Conservation (phyloP, 2,797 vertebrate genomes). For the Fundulus diaphanus region DNA sequence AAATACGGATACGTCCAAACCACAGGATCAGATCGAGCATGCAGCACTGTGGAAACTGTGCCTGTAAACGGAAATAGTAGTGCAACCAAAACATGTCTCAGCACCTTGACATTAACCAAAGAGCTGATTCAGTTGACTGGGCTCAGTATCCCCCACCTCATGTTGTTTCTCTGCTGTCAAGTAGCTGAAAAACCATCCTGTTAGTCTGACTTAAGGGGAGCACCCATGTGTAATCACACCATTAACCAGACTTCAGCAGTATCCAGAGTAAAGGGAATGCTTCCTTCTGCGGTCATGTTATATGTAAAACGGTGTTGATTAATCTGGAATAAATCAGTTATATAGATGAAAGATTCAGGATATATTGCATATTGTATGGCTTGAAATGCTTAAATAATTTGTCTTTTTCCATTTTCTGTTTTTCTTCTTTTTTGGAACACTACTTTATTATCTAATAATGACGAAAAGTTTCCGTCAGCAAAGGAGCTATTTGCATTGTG, state of each 20-base stretch:
- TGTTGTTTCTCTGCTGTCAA: not conserved
- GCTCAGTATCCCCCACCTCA: not conserved
- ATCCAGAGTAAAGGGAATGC: not conserved
- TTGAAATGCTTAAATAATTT: not conserved
- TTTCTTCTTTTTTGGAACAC: not conserved
- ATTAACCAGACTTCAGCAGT: not conserved
- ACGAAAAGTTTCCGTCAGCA: no score
- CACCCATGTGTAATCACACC: not conserved
- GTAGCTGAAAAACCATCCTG: not conserved
- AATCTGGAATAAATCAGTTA: not conserved
- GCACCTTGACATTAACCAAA: not conserved
- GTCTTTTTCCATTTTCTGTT: no score
- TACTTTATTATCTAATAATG: not conserved
- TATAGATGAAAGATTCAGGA: not conserved
- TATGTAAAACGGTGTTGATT: not conserved
- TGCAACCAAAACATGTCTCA: not conserved
- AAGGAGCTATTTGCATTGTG: not conserved
- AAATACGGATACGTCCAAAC: not conserved
- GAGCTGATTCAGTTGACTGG: constrained; percentile 10
- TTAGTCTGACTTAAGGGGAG: not conserved
- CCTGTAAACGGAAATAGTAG: not conserved
- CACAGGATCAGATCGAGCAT: not conserved
- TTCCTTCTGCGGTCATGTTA: not conserved
- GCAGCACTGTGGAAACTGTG: not conserved
- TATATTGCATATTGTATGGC: no score